A percentile compares a stretch with the other conserved stretches of the same genome.
These are phyloP conservation scores for Melitaea athalia DNA, from an alignment of 2,888 invertebrate genomes.

Conservation along the genomic window DNA sequence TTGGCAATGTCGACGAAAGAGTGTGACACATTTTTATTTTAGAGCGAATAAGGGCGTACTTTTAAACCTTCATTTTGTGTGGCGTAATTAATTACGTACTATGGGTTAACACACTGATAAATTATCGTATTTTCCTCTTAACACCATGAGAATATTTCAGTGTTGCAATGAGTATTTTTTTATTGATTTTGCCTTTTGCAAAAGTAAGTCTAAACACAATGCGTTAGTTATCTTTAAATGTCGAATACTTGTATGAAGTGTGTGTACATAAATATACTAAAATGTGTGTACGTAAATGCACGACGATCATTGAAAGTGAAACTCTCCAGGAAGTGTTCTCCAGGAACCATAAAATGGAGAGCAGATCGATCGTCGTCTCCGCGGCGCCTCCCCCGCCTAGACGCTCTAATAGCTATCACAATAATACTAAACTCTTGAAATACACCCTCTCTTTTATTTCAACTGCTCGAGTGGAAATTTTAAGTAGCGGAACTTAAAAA, in stretches of 20 bases:
- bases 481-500: not conserved
- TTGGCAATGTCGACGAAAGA: not conserved
- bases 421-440: conserved; percentile 28
- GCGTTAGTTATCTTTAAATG: too few species aligned
- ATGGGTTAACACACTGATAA: not conserved
- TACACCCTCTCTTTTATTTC: conserved; percentile 16
- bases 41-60: not conserved
- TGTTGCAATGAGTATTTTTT: not conserved
- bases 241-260: too few species aligned
- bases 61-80: not conserved
- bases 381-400: conserved; percentile 54
- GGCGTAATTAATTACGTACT: not conserved
- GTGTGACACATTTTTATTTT: conserved; percentile 2
- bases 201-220: too few species aligned
- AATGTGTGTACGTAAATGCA: not conserved
- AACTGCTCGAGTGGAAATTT: conserved; percentile 4
- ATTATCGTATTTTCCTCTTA: too few species aligned
- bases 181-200: not conserved
- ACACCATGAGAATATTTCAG: too few species aligned
- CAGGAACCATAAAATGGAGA: conserved; percentile 64
- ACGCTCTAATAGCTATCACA: conserved; percentile 18
- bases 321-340: conserved; percentile 65
- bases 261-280: too few species aligned
- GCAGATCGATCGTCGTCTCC: conserved; percentile 72
- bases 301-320: conserved; percentile 29